Base-by-base conservation (phyloP, 1,140 invertebrate species). In the Bradysia coprophila region DNA sequence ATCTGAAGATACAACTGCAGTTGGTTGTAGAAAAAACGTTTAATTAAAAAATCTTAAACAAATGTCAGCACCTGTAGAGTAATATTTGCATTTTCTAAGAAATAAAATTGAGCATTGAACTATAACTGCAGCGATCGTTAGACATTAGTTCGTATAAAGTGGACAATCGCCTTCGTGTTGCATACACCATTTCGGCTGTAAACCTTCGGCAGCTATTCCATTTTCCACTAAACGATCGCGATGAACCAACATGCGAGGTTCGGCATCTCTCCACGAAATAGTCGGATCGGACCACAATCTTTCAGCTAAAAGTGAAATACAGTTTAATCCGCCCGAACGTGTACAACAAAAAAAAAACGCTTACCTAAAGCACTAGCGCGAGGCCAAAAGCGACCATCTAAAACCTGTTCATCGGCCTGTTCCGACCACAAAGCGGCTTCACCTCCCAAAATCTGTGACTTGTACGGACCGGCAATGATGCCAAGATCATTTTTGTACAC, bases 371-470 rank as follows among this genome's bases (percentile, higher is more conserved):
- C 84, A 32, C 82, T 77, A 1, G 75, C 71, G 44, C 83, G 65
- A 3, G 84, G 84, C 83, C 82, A 88, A 40, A 85, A 59, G 43
- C 78, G 70, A 16, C 63, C 64, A 54, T 84, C 80, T 19, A 78
- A 51, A 1, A 73, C 67, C 0, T 65, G 51, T 37, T 71, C 66
- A 53, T 84, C 80, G 1, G 70, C 69, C 57, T 87, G 81, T 57
- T 88, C 84, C 0, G 79, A 74, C 83, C 84, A 90, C 41, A 89
- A 61, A 4, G 82, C 68, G 2, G 78, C 81, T 56, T 86, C 82
- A 1, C 71, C 73, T 15, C 86, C 86, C 63, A 76, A 52, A 39
- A 77, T 66, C 42, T 69, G 64, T 45, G 72, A 46, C 3, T 57
- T 60, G 43, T 72, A 63, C 2, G 61, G 55, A 15, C 62, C 57